Conservation (phyloP, 2,797 vertebrate species). For the Takifugu rubripes region DNA sequence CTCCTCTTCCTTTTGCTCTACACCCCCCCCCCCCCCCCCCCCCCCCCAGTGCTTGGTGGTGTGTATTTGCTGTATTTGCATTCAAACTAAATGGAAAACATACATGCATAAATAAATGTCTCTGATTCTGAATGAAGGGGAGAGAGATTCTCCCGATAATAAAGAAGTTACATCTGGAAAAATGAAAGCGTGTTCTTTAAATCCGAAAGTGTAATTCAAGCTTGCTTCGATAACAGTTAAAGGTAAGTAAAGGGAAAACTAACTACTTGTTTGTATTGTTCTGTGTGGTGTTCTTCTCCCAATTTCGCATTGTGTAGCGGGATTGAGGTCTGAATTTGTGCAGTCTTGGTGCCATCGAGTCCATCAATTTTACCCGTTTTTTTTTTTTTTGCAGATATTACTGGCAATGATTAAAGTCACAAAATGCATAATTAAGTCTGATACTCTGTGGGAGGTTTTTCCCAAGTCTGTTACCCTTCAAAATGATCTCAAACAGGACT, state of each 20-base stretch:
- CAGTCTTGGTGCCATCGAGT: slow-evolving; percentile 41
- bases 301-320: neutral
- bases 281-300: slow-evolving; percentile 47
- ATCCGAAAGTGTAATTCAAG: too few species aligned
- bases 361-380: slow-evolving; percentile 7
- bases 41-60: slow-evolving; percentile 85
- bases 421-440: neutral
- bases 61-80: slow-evolving; percentile 96
- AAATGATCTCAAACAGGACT: neutral
- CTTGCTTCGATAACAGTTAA: neutral
- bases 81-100: slow-evolving; percentile 90
- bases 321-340: neutral
- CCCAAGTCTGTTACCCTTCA: neutral
- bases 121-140: slow-evolving; percentile 24
- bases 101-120: slow-evolving; percentile 85
- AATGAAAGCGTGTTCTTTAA: neutral
- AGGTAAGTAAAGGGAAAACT: neutral
- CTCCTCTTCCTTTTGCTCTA: slow-evolving; percentile 55
- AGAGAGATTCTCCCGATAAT: slow-evolving; percentile 3
- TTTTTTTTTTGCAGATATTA: neutral
- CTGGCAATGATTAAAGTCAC: neutral
- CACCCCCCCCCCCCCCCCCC: slow-evolving; percentile 42
- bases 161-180: neutral
- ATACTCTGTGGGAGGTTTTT: neutral
- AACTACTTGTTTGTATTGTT: neutral